Conservation (phyloP, 2,888 invertebrate genomes). For the Steinernema carpocapsae region DNA sequence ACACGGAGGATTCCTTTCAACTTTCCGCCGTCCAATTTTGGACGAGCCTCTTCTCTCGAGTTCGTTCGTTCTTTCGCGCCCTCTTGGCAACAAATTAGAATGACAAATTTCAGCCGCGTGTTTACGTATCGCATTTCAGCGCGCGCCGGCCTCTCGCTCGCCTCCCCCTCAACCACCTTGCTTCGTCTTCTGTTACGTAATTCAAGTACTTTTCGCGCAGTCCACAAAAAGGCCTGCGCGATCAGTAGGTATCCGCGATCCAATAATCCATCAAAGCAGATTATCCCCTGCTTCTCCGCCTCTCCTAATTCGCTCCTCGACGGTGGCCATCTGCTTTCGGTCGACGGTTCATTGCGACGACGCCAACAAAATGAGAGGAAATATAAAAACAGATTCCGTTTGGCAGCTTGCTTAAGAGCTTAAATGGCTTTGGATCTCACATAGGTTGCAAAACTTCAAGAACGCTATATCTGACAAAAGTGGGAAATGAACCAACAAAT, state of each 20-base stretch:
- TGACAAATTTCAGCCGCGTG: slow-evolving; percentile 7
- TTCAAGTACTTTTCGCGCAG: slow-evolving; percentile 34
- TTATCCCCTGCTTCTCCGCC: slow-evolving; percentile 28
- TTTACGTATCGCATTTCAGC: slow-evolving; percentile 25
- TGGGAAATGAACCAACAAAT: no score
- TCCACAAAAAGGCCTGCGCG: slow-evolving; percentile 33
- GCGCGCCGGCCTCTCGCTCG: slow-evolving; percentile 6
- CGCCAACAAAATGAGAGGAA: slow-evolving; percentile 5
- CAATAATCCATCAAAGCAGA: slow-evolving; percentile 35
- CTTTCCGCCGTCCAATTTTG: slow-evolving; percentile 20
- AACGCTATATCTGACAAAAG: no score
- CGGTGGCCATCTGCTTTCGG: slow-evolving; percentile 19
- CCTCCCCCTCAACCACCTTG: slow-evolving; percentile 20
- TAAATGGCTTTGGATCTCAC: not conserved
- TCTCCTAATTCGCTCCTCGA: not conserved
- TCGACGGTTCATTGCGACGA: slow-evolving; percentile 19
- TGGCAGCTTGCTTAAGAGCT: slow-evolving; percentile 21
- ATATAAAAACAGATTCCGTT: slow-evolving; percentile 11
- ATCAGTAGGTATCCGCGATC: slow-evolving; percentile 28
- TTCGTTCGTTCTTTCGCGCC: not conserved
- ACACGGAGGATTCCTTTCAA: slow-evolving; percentile 16
- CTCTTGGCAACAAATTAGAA: slow-evolving; percentile 1
- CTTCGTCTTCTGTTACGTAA: slow-evolving; percentile 30
- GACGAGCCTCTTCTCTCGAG: not conserved
- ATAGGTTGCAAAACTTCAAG: no score